Base-by-base conservation (phyloP, 2,113 vertebrate species). In the Paralichthys olivaceus region DNA sequence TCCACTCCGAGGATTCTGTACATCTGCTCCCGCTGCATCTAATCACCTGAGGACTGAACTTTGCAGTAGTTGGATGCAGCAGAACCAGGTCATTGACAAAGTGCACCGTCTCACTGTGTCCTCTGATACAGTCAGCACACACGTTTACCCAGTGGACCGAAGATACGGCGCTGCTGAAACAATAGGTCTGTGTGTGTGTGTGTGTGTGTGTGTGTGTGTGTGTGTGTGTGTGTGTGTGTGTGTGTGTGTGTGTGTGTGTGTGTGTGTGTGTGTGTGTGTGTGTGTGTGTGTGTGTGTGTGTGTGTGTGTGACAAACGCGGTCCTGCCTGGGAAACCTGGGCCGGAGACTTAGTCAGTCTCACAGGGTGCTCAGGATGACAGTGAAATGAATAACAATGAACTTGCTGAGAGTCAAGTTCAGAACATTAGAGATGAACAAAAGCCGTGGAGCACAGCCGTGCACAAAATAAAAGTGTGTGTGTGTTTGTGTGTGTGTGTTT, bases 301-400 rank as follows among this genome's bases (percentile, higher is more conserved):
- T 69, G 61, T 60, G 61, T 49, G 61, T 80, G 77, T 54, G 77
- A 45, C 32, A 34, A 34, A 43, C 13, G 47, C 19, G 17, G 12
- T 62, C 65, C 67, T 86, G 79, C 67, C 70, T 72, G 65, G 57
- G 71, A 73, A 83, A 77, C 58, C 81, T 69, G 69, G 70, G 69
- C 68, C 64, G 34, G 79, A 67, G 58, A 64, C 82, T 84, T 59
- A 69, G 59, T 81, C 77, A 83, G 86, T 84, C 89, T 89, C 89
- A 54, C 80, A 68, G 72, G 83, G 74, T 11, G 49, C 55, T 23
- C 45, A 19, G 72, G 72, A 89, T 79, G 86, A 90, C 88, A 91
- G 85, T 79, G 82, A 86, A 89, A 92, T 87, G 89, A 90, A 93
- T 92, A 91, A 91, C 86, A 90, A 89, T 90, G 76, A 93, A 92